These are phyloP conservation scores for Chrysaora quinquecirrha DNA, from an alignment of 30 jellyfish, hydroid and myxozoan species.

Conservation along the genomic window DNA sequence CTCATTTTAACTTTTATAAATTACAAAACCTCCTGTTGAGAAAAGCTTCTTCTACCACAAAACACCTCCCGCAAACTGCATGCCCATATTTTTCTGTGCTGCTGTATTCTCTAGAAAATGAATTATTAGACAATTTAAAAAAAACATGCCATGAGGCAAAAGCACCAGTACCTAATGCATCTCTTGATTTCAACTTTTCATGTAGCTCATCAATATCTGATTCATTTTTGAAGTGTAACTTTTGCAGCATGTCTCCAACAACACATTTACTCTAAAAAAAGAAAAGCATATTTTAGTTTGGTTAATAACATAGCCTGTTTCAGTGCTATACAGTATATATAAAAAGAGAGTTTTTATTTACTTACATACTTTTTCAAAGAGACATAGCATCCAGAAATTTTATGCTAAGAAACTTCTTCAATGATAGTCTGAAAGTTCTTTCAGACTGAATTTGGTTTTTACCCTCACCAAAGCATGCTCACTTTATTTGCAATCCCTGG, in stretches of 20 bases:
- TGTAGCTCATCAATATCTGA: slow-evolving; percentile 38
- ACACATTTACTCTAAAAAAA: slow-evolving; percentile 36
- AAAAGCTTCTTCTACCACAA: too few relatives aligned
- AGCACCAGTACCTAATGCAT: slow-evolving; percentile 65
- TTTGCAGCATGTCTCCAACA: slow-evolving; percentile 23
- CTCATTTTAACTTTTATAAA: too few relatives aligned
- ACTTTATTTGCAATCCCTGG: too few relatives aligned
- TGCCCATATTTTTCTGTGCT: too few relatives aligned
- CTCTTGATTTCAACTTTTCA: slow-evolving; percentile 59
- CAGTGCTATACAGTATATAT: not conserved
- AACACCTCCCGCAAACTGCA: too few relatives aligned
- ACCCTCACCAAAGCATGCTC: too few relatives aligned
- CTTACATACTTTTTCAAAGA: too few relatives aligned
- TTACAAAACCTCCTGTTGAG: too few relatives aligned
- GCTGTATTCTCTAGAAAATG: too few relatives aligned
- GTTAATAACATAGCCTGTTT: not conserved
- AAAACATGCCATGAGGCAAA: too few relatives aligned
- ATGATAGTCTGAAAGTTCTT: not conserved
- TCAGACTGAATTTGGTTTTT: too few relatives aligned
- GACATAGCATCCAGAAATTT: not conserved
- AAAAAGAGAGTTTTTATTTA: not conserved
- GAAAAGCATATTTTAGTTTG: not conserved
- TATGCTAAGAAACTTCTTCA: not conserved
- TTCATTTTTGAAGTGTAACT: slow-evolving; percentile 32
- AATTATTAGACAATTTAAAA: too few relatives aligned